Conservation (phyloP, 2,797 vertebrate genomes). For the Pangasius macronema region DNA sequence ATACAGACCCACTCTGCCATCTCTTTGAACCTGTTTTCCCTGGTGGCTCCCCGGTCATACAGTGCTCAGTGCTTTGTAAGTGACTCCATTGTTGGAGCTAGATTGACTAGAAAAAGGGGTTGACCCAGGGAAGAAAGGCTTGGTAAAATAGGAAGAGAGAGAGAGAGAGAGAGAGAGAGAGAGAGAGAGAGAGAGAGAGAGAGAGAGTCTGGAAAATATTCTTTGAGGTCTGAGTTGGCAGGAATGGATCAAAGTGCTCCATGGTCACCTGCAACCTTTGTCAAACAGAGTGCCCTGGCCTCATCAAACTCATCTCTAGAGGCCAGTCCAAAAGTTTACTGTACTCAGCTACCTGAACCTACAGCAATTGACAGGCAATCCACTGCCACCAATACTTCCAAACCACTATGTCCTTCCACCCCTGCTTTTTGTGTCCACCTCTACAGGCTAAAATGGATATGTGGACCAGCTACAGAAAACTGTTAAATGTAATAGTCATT, state of each 20-base stretch:
- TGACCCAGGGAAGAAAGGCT: constrained; percentile 73
- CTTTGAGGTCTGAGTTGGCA: constrained; percentile 88
- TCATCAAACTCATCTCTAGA: constrained; percentile 93
- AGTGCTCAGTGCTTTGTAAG: constrained; percentile 85
- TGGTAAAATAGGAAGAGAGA: constrained; percentile 59
- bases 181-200: constrained; percentile 71
- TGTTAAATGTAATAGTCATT: background rate
- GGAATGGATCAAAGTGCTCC: constrained; percentile 92
- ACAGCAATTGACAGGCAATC: constrained; percentile 65
- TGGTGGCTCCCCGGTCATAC: constrained; percentile 79
- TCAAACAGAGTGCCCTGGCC: constrained; percentile 89
- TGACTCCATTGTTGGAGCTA: constrained; percentile 89
- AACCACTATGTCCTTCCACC: constrained; percentile 56
- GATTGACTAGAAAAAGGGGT: constrained; percentile 75
- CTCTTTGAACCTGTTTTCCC: constrained; percentile 79
- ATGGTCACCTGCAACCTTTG: constrained; percentile 95
- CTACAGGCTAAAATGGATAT: constrained; percentile 69
- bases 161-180: constrained; percentile 65
- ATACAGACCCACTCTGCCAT: constrained; percentile 73
- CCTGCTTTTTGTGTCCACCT: constrained; percentile 56
- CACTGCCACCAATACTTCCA: constrained; percentile 62
- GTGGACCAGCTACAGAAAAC: background rate
- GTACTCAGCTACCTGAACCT: constrained; percentile 76
- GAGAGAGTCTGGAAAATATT: constrained; percentile 69
- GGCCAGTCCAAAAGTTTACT: constrained; percentile 82